Evolutionary conservation across 2,113 vertebrate genomes (phyloP).

Genomic region (human (Homo sapiens)): GRCh38 chr18:71158501-71159000

Average conservation of each 20-base stretch:
- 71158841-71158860: background rate
- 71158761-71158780: background rate
- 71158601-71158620: background rate
- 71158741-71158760: background rate
- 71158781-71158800: too few species aligned
- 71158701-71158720: background rate
- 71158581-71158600: background rate
- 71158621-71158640: background rate
- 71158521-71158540: background rate
- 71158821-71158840: background rate
- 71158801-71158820: background rate
- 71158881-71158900: background rate
- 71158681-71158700: background rate
- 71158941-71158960: background rate
- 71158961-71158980: rapidly evolving
- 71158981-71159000: rapidly evolving
- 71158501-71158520: background rate
- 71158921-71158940: background rate
- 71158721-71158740: background rate
- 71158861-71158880: background rate
- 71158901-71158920: rapidly evolving
- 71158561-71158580: background rate
- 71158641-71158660: background rate
- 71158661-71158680: background rate
- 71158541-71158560: background rate